Evolutionary conservation across 2,888 invertebrate genomes (phyloP), one percentile per base, ranked within the genome.

Genomic region (Conus canariensis): DNA sequence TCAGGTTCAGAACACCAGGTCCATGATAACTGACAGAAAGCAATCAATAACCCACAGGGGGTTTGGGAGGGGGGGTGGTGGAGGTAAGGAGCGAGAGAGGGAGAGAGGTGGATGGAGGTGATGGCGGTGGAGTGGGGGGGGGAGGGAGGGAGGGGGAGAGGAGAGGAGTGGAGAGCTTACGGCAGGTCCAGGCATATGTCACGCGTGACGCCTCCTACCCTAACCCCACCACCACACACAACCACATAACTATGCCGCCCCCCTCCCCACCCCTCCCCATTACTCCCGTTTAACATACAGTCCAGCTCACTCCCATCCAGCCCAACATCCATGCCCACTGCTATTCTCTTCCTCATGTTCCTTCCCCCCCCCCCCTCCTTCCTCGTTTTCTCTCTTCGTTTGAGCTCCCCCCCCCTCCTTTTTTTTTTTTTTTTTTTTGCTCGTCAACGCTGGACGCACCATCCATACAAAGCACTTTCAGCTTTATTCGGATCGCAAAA

Each of bases 41-140:
- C 90, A 92, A 92, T 92, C 92, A 92, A 91, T 92, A 91, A 83
- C 86, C 45, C 82, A 45, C 22, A 22, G 22, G 56, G 74, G 85
- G 45, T 30, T 74, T 45, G 77, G 85, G 77, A 56, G 64, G 82
- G 80, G 7, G 1, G 58, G 22, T 9, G 59, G 58, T 10, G 30
- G 16, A 30, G 45, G 30, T 16, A 12, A 30, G 77, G 45, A 7
- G 77, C 10, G 30, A 30, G 77, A 22, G 77, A 30, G 14, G 45
- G 77, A 30, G 77, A 30, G 77, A 14, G 77, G 16, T 7, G 25
- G 25, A 19, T n/a, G 30, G 25, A 19, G 70, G 70, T 70, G 70
- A n/a, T 45, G 10, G 74, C 10, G n/a, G 16, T 1, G 10, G 70
- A 9, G 74, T 0, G 74, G 25, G n/a, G 25, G 74, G n/a, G 70